Evolutionary conservation across 2,113 vertebrate genomes (phyloP), one percentile per base, ranked within the genome.

Genomic region (Andinoacara biseriatus): DNA sequence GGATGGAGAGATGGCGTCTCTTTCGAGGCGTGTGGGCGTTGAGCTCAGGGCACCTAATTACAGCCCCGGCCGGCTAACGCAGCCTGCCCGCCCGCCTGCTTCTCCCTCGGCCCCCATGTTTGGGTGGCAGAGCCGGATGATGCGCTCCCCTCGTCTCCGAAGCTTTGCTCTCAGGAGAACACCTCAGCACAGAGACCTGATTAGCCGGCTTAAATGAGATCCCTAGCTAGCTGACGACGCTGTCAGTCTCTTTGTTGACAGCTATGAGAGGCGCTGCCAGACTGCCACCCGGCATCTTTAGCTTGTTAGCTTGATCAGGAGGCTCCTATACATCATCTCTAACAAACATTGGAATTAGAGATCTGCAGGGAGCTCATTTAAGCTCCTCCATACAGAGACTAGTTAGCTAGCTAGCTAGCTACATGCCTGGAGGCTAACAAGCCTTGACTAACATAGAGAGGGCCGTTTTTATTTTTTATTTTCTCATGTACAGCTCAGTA

Each of bases 1-100:
- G 26, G 38, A 75, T 24, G 62, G 62, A 76, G 61, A n/a, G 76
- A 87, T 67, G 81, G 82, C 62, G 86, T 92, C 87, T 94, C 87
- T 43, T 86, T 75, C 60, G 61, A 90, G 80, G 78, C 52, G 77
- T 90, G 93, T 93, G 89, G 94, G 94, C 91, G 91, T 93, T 75
- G 59, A 87, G 88, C 92, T 90, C 88, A 79, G 90, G 93, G 88
- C 90, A 86, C 86, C 91, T 95, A 95, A 94, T 94, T 93, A 93
- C 91, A 93, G 88, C 90, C 80, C 65, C 22, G 78, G 88, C 87
- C 90, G 87, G 90, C 79, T 69, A 69, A 49, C 15, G 24, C 65
- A 29, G 63, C 0, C n/a, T 5, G 3, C 81, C 81, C 43, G 89
- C 84, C 81, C 40, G 88, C 87, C 58, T 81, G 81, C 56, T 40